Conservation (phyloP, 2,888 invertebrate genomes). For the Argyresthia goedartella region DNA sequence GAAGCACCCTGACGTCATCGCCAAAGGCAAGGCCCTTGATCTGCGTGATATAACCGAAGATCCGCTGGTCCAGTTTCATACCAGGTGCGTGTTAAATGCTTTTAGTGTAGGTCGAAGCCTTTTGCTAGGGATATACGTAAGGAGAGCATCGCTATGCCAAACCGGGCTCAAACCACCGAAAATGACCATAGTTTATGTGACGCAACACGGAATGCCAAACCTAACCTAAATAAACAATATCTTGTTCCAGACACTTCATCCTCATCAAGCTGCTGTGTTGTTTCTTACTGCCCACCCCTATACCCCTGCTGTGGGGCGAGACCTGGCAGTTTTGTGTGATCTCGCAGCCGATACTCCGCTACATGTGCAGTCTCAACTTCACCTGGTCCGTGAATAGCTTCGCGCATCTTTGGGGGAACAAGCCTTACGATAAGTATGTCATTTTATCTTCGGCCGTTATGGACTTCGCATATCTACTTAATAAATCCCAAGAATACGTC, state of each 20-base stretch:
- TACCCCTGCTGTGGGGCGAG: slow-evolving; percentile 83
- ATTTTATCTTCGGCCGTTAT: too few relatives aligned
- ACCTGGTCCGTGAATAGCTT: slow-evolving; percentile 94
- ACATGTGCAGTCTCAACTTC: slow-evolving; percentile 80
- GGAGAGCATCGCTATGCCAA: too few relatives aligned
- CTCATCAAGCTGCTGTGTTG: slow-evolving; percentile 75
- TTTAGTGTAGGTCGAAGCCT: too few relatives aligned
- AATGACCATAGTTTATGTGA: too few relatives aligned
- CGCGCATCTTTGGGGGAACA: slow-evolving; percentile 83
- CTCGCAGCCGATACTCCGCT: slow-evolving; percentile 78
- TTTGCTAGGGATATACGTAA: too few relatives aligned
- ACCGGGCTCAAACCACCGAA: too few relatives aligned
- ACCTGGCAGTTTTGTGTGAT: slow-evolving; percentile 55
- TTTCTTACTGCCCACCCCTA: slow-evolving; percentile 78
- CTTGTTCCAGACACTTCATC: slow-evolving; percentile 72
- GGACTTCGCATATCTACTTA: background rate
- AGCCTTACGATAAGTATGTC: slow-evolving; percentile 79
- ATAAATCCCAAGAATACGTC: background rate
- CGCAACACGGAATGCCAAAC: too few relatives aligned
- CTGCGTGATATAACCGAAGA: slow-evolving; percentile 84
- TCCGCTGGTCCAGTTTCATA: slow-evolving; percentile 83
- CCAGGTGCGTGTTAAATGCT: slow-evolving; percentile 66
- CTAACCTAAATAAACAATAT: too few relatives aligned
- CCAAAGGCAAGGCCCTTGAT: slow-evolving; percentile 83
- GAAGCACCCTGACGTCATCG: slow-evolving; percentile 88